These are phyloP conservation scores for Strigamia maritima DNA, from an alignment of 2,888 invertebrate genomes.

Conservation along the genomic window DNA sequence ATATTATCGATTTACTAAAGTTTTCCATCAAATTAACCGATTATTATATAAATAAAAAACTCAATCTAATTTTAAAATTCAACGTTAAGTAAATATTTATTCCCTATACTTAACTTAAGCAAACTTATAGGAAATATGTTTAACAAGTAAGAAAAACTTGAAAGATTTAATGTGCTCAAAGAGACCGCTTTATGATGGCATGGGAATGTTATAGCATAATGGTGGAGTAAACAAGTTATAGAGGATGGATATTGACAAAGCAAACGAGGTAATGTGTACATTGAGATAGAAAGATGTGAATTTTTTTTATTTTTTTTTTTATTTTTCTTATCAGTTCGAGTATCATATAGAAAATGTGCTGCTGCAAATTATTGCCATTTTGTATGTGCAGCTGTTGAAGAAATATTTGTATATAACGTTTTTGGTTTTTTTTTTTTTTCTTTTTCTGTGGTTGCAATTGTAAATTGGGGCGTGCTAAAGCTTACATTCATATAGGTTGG, in stretches of 20 bases:
- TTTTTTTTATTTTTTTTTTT: background rate
- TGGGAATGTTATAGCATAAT: background rate
- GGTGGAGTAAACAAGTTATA: background rate
- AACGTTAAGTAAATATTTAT: too few species aligned
- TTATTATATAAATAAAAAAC: too few species aligned
- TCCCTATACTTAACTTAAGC: too few species aligned
- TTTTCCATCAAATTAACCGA: too few species aligned
- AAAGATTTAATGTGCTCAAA: background rate
- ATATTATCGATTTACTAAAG: too few species aligned
- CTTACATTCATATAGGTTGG: background rate
- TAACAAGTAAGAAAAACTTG: background rate
- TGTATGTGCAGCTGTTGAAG: slow-evolving; percentile 14
- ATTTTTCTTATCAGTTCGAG: background rate
- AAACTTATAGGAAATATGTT: background rate
- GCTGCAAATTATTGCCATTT: background rate
- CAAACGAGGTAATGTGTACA: background rate
- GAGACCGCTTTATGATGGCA: background rate
- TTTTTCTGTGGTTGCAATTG: background rate
- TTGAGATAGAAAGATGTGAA: background rate
- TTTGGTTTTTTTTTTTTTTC: background rate
- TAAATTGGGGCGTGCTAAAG: background rate
- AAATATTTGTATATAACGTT: slow-evolving; percentile 24
- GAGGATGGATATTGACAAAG: background rate
- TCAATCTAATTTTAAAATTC: too few species aligned
- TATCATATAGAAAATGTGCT: background rate